These are phyloP conservation scores for Typhlichthys eigenmanni DNA, from an alignment of 2,797 vertebrate species.

Conservation along the genomic window DNA sequence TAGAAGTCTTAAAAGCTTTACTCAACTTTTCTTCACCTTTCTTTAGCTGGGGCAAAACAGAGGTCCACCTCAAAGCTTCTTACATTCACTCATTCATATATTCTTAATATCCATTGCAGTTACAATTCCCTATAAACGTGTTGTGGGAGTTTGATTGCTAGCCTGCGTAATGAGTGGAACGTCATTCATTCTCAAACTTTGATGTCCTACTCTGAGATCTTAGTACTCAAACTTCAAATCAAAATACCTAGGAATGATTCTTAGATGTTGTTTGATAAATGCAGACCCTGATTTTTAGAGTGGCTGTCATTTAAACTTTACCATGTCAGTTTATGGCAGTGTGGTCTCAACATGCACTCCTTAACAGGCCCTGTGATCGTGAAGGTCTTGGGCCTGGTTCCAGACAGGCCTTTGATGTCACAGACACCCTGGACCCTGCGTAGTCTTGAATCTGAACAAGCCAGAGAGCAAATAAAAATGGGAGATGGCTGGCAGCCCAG, in stretches of 20 bases:
- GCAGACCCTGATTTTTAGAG: background rate
- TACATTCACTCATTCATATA: too few species aligned
- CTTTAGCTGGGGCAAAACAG: too few species aligned
- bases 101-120: too few species aligned
- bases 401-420: conserved; percentile 62
- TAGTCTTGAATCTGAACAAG: conserved; percentile 56
- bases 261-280: too few species aligned
- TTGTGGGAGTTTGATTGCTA: too few species aligned
- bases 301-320: conserved; percentile 40
- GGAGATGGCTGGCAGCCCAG: conserved; percentile 59
- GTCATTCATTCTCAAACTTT: too few species aligned
- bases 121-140: too few species aligned
- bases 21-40: conserved; percentile 22
- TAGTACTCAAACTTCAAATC: too few species aligned
- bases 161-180: too few species aligned
- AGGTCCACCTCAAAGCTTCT: too few species aligned
- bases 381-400: conserved; percentile 36
- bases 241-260: too few species aligned
- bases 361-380: conserved; percentile 17
- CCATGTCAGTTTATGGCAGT: conserved; percentile 15
- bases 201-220: too few species aligned
- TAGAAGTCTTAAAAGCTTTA: background rate
- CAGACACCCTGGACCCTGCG: conserved; percentile 42
- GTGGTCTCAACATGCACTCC: conserved; percentile 33
- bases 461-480: conserved; percentile 61